A percentile compares a stretch with the other conserved stretches of the same genome.
These are phyloP conservation scores for Acronicta leporina DNA, from an alignment of 2,888 invertebrate genomes.

Conservation along the genomic window DNA sequence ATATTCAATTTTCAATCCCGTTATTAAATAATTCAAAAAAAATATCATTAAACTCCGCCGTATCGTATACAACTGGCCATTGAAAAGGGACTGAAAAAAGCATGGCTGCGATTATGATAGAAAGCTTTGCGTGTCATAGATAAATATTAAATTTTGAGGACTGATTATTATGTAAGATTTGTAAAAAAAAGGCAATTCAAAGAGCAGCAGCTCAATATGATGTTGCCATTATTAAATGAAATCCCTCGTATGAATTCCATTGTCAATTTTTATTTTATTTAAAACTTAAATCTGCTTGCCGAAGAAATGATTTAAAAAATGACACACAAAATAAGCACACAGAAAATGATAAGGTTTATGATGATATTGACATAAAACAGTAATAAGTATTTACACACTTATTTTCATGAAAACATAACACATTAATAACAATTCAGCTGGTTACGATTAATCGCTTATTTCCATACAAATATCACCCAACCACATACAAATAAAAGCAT, in stretches of 20 bases:
- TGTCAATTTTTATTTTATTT: no score
- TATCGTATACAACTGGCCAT: conserved; percentile 74
- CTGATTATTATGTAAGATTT: background rate
- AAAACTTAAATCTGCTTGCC: no score
- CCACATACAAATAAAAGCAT: conserved; percentile 54
- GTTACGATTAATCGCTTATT: conserved; percentile 47
- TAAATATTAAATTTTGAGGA: conserved; percentile 11
- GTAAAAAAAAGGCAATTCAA: background rate
- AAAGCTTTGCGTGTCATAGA: conserved; percentile 52
- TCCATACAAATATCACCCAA: conserved; percentile 52
- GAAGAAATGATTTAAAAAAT: conserved; percentile 26
- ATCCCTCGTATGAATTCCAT: background rate
- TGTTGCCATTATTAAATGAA: background rate
- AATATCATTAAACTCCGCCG: conserved; percentile 15
- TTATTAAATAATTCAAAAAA: conserved; percentile 4
- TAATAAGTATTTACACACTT: conserved; percentile 27
- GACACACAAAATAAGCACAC: conserved; percentile 55
- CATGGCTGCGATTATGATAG: conserved; percentile 67
- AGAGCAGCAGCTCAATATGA: background rate
- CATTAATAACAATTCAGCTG: conserved; percentile 28
- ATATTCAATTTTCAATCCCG: conserved; percentile 12
- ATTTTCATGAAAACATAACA: conserved; percentile 41
- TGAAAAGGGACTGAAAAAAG: conserved; percentile 73
- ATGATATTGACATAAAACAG: conserved; percentile 42
- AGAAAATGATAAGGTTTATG: conserved; percentile 48